A percentile compares a stretch with the other conserved stretches of the same genome.
These are phyloP conservation scores for Homarus gammarus DNA, from an alignment of 2,888 invertebrate genomes.

Conservation along the genomic window DNA sequence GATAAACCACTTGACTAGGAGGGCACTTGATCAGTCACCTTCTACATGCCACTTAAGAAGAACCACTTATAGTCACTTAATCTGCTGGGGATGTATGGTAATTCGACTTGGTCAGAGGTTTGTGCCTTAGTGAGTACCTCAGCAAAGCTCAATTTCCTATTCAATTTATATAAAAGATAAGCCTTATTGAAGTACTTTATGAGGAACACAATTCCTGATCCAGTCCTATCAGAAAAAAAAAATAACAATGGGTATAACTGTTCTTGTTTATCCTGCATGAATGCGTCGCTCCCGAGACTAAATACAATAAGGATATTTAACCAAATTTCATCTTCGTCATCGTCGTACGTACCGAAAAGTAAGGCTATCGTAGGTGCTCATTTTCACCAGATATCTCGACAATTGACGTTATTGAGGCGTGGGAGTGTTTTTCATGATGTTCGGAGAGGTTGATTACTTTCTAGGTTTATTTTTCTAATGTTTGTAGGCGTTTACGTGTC, in stretches of 20 bases:
- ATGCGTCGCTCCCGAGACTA: not conserved
- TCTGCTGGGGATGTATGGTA: constrained; percentile 10
- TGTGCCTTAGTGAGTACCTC: constrained; percentile 70
- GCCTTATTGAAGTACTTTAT: constrained; percentile 56
- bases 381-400: constrained; percentile 34
- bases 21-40: too few relatives aligned
- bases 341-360: constrained; percentile 5
- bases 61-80: not conserved
- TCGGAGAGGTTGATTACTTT: constrained; percentile 60
- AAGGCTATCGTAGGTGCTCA: constrained; percentile 40
- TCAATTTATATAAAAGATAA: constrained; percentile 11
- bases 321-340: not conserved
- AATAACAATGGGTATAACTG: not conserved
- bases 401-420: constrained; percentile 26
- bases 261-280: not conserved
- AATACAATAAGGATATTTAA: not conserved
- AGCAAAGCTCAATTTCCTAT: constrained; percentile 57
- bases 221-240: too few relatives aligned
- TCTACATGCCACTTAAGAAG: too few relatives aligned
- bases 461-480: constrained; percentile 73
- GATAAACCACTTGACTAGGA: not conserved
- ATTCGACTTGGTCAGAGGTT: constrained; percentile 59
- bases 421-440: constrained; percentile 68
- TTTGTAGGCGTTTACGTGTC: constrained; percentile 64
- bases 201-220: constrained; percentile 65